These are phyloP conservation scores for Tinea trinotella DNA, from an alignment of 2,888 invertebrate genomes.

Conservation along the genomic window DNA sequence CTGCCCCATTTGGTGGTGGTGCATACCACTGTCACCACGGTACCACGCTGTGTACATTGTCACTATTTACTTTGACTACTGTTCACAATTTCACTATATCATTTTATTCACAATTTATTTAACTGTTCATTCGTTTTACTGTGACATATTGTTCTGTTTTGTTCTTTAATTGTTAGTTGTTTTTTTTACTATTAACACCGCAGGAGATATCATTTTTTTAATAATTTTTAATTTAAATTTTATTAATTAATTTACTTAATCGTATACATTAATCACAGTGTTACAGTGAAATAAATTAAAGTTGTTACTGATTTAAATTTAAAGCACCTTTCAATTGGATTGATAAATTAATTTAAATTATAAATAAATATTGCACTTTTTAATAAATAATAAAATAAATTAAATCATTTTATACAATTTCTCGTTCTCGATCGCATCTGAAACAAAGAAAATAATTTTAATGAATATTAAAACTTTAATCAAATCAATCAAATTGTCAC, in stretches of 20 bases:
- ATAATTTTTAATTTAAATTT: not conserved
- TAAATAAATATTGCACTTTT: conserved; percentile 39
- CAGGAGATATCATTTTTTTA: not conserved
- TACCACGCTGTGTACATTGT: conserved; percentile 70
- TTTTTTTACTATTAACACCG: too few species aligned
- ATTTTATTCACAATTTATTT: not conserved
- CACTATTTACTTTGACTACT: not conserved
- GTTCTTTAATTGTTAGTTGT: not conserved
- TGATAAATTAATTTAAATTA: conserved; percentile 25
- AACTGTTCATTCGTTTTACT: not conserved
- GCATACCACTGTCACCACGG: conserved; percentile 65
- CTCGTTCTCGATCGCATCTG: conserved; percentile 37
- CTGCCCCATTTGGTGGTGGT: conserved; percentile 69
- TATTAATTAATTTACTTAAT: not conserved
- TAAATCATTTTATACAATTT: conserved; percentile 26
- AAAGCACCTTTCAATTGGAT: conserved; percentile 33
- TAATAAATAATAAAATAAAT: not conserved
- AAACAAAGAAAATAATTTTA: conserved; percentile 29
- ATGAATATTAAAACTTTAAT: too few species aligned
- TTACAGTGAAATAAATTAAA: conserved; percentile 19
- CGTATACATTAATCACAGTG: conserved; percentile 9
- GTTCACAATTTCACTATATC: conserved; percentile 1
- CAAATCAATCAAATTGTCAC: too few species aligned
- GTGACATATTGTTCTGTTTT: not conserved
- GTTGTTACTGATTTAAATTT: too few species aligned